Evolutionary conservation across 2,113 vertebrate genomes (phyloP).

Genomic region (western clawed frog (Xenopus tropicalis)): UCB_Xtro_10.0 CM004450.2:93427501-93428000

Average conservation of each 20-base stretch:
- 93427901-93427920: conserved; percentile 33
- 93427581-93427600: conserved; percentile 9
- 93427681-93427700: conserved; percentile 32
- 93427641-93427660: conserved; percentile 15
- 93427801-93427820: conserved; percentile 31
- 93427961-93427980: conserved; percentile 19
- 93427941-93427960: conserved; percentile 13
- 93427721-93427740: conserved; percentile 19
- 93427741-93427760: conserved; percentile 19
- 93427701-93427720: conserved; percentile 24
- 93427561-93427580: not conserved
- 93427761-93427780: conserved; percentile 35
- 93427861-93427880: conserved; percentile 27
- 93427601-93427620: conserved; percentile 23
- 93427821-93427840: conserved; percentile 34
- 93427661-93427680: conserved; percentile 34
- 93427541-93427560: too few relatives aligned
- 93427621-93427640: conserved; percentile 29
- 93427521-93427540: too few relatives aligned
- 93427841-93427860: not conserved
- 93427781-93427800: conserved; percentile 27
- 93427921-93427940: not conserved
- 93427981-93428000: conserved; percentile 32
- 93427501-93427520: too few relatives aligned
- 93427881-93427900: not conserved